Evolutionary conservation across 2,888 invertebrate species (phyloP).

Genomic region (Orchesella flavescens): DNA sequence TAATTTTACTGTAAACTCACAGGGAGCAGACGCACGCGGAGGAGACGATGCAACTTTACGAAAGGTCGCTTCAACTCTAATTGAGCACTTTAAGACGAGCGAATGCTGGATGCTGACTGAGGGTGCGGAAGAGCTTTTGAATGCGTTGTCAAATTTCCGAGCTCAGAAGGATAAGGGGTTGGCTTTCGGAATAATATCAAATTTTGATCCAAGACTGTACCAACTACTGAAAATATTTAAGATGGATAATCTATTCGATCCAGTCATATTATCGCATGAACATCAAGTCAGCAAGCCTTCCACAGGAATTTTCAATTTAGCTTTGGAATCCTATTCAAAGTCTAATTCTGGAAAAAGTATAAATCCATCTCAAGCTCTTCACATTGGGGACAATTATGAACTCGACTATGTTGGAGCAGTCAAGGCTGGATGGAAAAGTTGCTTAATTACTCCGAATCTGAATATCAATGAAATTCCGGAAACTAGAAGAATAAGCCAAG

Average conservation of each 20-base stretch:
- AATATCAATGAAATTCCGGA: slow-evolving; percentile 22
- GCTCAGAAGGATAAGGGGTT: slow-evolving; percentile 73
- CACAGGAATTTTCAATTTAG: slow-evolving; percentile 71
- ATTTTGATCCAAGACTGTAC: slow-evolving; percentile 88
- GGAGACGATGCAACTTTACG: slow-evolving; percentile 24
- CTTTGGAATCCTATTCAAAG: slow-evolving; percentile 75
- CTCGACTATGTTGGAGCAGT: slow-evolving; percentile 87
- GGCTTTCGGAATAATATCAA: slow-evolving; percentile 86
- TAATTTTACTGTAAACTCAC: not conserved
- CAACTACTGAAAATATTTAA: slow-evolving; percentile 80
- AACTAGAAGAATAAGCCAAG: not conserved
- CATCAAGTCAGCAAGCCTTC: slow-evolving; percentile 84
- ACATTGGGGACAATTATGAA: slow-evolving; percentile 86
- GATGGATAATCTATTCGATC: slow-evolving; percentile 84
- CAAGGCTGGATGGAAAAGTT: slow-evolving; percentile 82
- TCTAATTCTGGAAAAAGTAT: slow-evolving; percentile 74
- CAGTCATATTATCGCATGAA: slow-evolving; percentile 84
- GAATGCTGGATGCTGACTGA: slow-evolving; percentile 84
- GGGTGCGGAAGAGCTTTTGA: slow-evolving; percentile 81
- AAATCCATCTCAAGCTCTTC: slow-evolving; percentile 81
- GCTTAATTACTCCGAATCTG: slow-evolving; percentile 35
- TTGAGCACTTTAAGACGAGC: slow-evolving; percentile 80
- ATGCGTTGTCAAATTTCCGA: slow-evolving; percentile 69
- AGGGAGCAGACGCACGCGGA: slow-evolving; percentile 32
- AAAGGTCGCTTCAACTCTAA: slow-evolving; percentile 73